Percentiles rank a stretch among this genome's conserved stretches.
Evolutionary conservation across 2,888 invertebrate species (phyloP).

Genomic region (Abrostola triplasia): DNA sequence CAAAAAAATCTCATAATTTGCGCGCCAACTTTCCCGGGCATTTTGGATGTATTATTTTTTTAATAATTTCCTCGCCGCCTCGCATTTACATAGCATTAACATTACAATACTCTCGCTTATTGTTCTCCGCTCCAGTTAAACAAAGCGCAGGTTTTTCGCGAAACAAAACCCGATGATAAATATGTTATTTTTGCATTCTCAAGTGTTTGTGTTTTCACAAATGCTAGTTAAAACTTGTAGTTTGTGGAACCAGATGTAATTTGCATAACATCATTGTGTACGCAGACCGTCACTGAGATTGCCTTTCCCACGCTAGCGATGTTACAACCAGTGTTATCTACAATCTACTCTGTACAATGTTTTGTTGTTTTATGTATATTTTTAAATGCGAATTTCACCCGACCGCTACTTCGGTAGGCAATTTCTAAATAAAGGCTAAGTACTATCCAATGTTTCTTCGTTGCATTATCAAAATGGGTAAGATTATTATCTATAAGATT

Average conservation of each 20-base stretch:
- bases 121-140: slow-evolving; percentile 40
- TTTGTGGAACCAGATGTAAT: slow-evolving; percentile 18
- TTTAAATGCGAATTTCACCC: not conserved
- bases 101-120: slow-evolving; percentile 66
- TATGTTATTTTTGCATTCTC: slow-evolving; percentile 54
- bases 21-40: slow-evolving; percentile 37
- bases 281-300: not conserved
- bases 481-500: no score
- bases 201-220: slow-evolving; percentile 38
- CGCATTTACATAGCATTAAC: slow-evolving; percentile 72
- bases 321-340: not conserved
- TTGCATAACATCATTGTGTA: slow-evolving; percentile 13
- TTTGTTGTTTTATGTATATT: not conserved
- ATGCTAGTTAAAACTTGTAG: slow-evolving; percentile 45
- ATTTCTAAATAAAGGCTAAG: no score
- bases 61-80: slow-evolving; percentile 57
- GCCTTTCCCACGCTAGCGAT: not conserved
- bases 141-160: slow-evolving; percentile 47
- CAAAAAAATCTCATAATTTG: slow-evolving; percentile 44
- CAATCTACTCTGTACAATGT: not conserved
- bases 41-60: slow-evolving; percentile 55
- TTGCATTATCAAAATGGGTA: no score
- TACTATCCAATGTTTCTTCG: no score
- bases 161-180: slow-evolving; percentile 56
- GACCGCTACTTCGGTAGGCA: no score